Conservation (phyloP, 2,888 invertebrate genomes). For the Drymonia ruficornis region DNA sequence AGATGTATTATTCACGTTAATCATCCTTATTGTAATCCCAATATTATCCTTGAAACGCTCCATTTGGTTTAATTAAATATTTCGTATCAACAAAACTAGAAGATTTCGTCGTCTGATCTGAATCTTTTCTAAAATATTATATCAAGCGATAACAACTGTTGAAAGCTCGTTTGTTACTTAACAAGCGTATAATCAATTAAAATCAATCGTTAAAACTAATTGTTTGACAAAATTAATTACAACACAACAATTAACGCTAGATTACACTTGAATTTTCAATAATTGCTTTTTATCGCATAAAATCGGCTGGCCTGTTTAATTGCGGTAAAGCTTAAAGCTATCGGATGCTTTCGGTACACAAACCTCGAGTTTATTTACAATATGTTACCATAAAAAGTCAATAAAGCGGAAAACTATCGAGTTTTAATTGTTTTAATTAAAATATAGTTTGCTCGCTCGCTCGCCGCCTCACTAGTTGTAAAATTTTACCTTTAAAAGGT, state of each 20-base stretch:
- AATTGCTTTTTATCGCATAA: constrained; percentile 43
- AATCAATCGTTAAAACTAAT: constrained; percentile 36
- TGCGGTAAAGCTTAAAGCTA: constrained; percentile 40
- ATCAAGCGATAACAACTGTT: constrained; percentile 4
- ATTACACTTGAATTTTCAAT: constrained; percentile 44
- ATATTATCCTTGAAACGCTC: too few species aligned
- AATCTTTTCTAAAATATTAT: background rate
- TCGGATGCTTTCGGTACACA: constrained; percentile 52
- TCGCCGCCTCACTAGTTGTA: constrained; percentile 13
- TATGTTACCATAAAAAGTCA: constrained; percentile 68
- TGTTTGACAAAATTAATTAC: constrained; percentile 39
- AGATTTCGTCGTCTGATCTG: too few species aligned
- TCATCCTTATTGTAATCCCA: too few species aligned
- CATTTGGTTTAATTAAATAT: too few species aligned
- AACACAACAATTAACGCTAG: constrained; percentile 37
- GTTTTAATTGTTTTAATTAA: constrained; percentile 76
- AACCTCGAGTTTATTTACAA: constrained; percentile 67
- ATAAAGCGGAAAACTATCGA: constrained; percentile 76
- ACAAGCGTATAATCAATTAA: constrained; percentile 30
- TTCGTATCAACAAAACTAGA: too few species aligned
- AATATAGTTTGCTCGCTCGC: constrained; percentile 48
- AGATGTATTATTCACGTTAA: background rate
- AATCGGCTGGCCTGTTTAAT: constrained; percentile 32
- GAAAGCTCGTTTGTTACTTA: constrained; percentile 22
- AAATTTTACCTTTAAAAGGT: constrained; percentile 18